phyloP scores from a whole-genome alignment of 2,113 vertebrate genomes.

The Boleophthalmus pectinirostris region DNA sequence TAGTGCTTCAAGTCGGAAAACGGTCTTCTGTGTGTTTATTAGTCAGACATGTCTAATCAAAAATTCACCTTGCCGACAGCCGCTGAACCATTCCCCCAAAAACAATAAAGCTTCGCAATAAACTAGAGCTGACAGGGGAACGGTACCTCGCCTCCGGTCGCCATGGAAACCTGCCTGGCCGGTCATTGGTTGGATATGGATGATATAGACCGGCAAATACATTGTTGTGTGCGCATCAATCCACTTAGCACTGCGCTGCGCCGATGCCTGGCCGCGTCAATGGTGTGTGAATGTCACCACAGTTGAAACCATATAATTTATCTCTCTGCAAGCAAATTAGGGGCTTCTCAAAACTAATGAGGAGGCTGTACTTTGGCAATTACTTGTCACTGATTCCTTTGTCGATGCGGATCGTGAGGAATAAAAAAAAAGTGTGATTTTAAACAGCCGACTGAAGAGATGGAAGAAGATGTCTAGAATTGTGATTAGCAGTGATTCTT shows the following conservation, averaged over 20 bases:
- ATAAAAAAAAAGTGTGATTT: not conserved
- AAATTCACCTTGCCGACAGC: slow-evolving; percentile 19
- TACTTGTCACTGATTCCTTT: slow-evolving; percentile 11
- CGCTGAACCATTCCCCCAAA: slow-evolving; percentile 12
- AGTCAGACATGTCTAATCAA: slow-evolving; percentile 13
- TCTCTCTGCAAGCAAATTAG: slow-evolving; percentile 26
- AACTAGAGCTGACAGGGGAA: slow-evolving; percentile 61
- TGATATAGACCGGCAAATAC: slow-evolving; percentile 51
- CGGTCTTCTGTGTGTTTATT: not conserved
- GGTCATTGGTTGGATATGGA: slow-evolving; percentile 65
- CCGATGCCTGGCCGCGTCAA: slow-evolving; percentile 1
- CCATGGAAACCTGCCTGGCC: slow-evolving; percentile 76
- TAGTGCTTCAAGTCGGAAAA: slow-evolving; percentile 19
- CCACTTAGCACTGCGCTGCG: slow-evolving; percentile 23
- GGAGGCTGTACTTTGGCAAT: slow-evolving; percentile 9
- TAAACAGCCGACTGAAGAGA: not conserved
- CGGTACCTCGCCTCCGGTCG: slow-evolving; percentile 70
- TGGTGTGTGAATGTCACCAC: slow-evolving; percentile 13
- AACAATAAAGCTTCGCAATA: slow-evolving; percentile 60
- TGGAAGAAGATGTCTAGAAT: not conserved
- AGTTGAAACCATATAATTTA: slow-evolving; percentile 14
- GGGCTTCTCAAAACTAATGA: slow-evolving; percentile 14
- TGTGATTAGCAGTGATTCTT: slow-evolving; percentile 6
- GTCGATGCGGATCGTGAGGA: not conserved
- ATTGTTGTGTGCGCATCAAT: slow-evolving; percentile 41